Percentiles rank a stretch among this genome's conserved stretches.
These are phyloP conservation scores for Metridium senile DNA, from an alignment of 92 coral and sea anemone genomes.

Conservation along the genomic window DNA sequence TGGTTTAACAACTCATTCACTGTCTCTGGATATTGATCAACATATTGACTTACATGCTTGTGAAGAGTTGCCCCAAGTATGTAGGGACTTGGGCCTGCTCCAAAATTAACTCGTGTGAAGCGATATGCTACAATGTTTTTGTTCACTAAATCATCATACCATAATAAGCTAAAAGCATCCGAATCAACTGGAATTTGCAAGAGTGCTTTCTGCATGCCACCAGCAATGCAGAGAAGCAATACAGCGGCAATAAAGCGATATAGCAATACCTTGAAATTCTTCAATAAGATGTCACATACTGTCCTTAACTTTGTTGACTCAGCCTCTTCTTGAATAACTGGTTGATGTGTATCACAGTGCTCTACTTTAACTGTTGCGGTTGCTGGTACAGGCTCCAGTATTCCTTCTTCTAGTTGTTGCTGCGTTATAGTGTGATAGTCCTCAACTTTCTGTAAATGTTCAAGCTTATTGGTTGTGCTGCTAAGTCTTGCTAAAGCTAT, in stretches of 20 bases:
- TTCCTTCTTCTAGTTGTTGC: constrained; percentile 50
- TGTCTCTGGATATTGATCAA: constrained; percentile 43
- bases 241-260: too few species aligned
- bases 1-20: constrained; percentile 43
- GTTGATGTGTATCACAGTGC: constrained; percentile 53
- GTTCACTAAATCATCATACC: constrained; percentile 18
- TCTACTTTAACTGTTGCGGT: constrained; percentile 40
- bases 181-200: constrained; percentile 56
- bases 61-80: constrained; percentile 58
- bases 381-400: constrained; percentile 46
- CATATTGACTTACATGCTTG: constrained; percentile 43
- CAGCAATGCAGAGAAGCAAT: constrained; percentile 47
- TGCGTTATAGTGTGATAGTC: constrained; percentile 52
- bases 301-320: constrained; percentile 53
- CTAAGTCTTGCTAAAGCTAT: constrained; percentile 46
- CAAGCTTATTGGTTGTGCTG: constrained; percentile 44
- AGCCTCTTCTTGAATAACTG: constrained; percentile 48
- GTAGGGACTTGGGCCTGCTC: constrained; percentile 57
- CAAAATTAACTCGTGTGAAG: constrained; percentile 67
- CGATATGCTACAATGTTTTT: constrained; percentile 40
- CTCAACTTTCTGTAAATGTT: constrained; percentile 31
- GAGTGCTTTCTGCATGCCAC: constrained; percentile 39
- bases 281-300: constrained; percentile 56
- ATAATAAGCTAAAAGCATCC: constrained; percentile 39
- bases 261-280: constrained; percentile 36